Evolutionary conservation across 1,140 invertebrate genomes (phyloP).

Genomic region (Maniola jurtina): DNA sequence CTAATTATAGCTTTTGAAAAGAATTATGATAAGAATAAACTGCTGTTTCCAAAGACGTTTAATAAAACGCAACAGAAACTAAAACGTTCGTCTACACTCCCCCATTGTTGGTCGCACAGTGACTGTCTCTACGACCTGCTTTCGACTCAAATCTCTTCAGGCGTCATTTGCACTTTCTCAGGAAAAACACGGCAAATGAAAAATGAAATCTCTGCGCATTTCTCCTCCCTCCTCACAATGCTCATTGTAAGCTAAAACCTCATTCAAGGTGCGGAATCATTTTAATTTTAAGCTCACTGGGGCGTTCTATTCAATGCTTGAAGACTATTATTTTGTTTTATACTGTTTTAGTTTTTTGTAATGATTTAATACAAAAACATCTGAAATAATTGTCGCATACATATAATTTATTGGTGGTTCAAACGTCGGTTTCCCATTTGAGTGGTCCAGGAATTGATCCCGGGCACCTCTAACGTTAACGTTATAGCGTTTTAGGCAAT

Average conservation of each 20-base stretch:
- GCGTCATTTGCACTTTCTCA: constrained; percentile 69
- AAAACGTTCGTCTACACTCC: constrained; percentile 36
- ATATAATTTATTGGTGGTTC: too few relatives aligned
- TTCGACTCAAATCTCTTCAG: constrained; percentile 55
- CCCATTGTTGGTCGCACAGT: constrained; percentile 40
- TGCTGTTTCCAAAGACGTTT: too few relatives aligned
- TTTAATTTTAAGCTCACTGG: constrained; percentile 27
- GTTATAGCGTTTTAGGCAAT: too few relatives aligned
- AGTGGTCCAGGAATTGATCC: too few relatives aligned
- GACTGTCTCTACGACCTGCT: constrained; percentile 49
- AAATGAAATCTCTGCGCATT: constrained; percentile 67
- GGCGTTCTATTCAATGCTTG: neutral
- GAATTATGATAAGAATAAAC: too few relatives aligned
- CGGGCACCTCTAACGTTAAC: too few relatives aligned
- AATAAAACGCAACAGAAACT: neutral
- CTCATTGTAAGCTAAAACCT: constrained; percentile 47
- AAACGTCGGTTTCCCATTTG: too few relatives aligned
- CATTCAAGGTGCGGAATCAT: constrained; percentile 36
- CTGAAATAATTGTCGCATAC: too few relatives aligned
- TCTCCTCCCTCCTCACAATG: constrained; percentile 48
- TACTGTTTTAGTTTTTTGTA: neutral
- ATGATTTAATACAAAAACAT: too few relatives aligned
- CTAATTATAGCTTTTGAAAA: too few relatives aligned
- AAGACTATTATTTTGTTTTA: neutral
- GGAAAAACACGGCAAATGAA: constrained; percentile 65